Evolutionary conservation across 2,113 vertebrate genomes (phyloP).

Genomic region (Anarrhichthys ocellatus): DNA sequence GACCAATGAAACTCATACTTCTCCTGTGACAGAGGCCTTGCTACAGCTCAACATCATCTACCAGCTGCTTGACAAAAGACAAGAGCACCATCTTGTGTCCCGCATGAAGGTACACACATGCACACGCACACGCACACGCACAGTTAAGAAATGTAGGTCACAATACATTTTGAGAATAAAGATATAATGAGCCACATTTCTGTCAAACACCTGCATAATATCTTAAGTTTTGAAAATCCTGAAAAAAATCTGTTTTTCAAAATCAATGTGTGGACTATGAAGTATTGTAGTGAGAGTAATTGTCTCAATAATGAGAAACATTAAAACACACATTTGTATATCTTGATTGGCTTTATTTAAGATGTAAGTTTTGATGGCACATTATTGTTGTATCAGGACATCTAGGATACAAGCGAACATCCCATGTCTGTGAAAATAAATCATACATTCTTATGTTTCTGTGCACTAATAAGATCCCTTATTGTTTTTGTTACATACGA

Average conservation of each 20-base stretch:
- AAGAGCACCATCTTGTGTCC: constrained; percentile 76
- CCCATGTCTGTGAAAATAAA: neutral
- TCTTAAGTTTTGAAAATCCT: too few relatives aligned
- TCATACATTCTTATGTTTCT: neutral
- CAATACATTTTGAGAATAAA: neutral
- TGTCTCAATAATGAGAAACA: neutral
- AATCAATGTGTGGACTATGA: neutral
- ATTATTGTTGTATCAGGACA: neutral
- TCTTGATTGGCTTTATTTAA: neutral
- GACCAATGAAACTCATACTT: constrained; percentile 84
- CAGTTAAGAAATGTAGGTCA: neutral
- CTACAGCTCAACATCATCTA: constrained; percentile 86
- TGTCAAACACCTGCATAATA: neutral
- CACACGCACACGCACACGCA: neutral
- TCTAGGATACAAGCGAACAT: neutral
- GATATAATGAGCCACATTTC: neutral
- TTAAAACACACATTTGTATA: neutral
- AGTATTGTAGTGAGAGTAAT: neutral
- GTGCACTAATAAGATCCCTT: neutral
- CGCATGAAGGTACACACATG: constrained; percentile 83
- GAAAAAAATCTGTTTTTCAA: neutral
- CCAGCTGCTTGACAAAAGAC: constrained; percentile 88
- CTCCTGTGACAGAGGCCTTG: constrained; percentile 89
- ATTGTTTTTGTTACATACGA: constrained; percentile 8
- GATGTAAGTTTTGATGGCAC: neutral